These are phyloP conservation scores for Chlamydotis undulata DNA, from an alignment of 2,113 vertebrate species.

Conservation along the genomic window DNA sequence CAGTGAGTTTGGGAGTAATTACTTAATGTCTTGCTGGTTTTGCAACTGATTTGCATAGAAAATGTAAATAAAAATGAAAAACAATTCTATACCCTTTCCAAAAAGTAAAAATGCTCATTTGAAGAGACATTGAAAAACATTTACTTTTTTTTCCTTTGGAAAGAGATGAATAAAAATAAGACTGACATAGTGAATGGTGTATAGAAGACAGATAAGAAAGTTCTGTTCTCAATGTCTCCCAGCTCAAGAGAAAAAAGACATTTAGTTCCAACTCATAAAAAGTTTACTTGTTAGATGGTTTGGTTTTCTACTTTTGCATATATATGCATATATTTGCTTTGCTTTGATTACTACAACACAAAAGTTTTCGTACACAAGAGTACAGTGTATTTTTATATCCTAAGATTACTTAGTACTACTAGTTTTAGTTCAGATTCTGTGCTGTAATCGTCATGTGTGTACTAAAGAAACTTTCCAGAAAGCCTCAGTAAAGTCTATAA, in stretches of 20 bases:
- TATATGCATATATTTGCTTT: neutral
- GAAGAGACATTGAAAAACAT: neutral
- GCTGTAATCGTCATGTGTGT: neutral
- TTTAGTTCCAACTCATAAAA: neutral
- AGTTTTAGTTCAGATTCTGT: neutral
- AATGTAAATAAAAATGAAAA: neutral
- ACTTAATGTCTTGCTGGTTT: neutral
- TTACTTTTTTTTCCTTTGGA: neutral
- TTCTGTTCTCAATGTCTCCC: neutral
- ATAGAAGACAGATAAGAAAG: neutral
- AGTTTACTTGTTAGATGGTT: neutral
- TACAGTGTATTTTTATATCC: neutral
- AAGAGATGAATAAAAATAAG: neutral
- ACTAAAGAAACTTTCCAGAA: neutral
- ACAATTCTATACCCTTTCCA: rapidly evolving
- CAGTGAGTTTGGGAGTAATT: neutral
- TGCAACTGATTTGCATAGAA: neutral
- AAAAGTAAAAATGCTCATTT: neutral
- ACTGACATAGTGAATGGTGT: neutral
- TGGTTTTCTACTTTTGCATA: neutral
- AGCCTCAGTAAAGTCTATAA: neutral
- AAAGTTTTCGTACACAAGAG: neutral
- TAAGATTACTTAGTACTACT: neutral
- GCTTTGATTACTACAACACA: neutral
- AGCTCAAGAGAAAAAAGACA: neutral